Evolutionary conservation across 2,113 vertebrate species (phyloP), one percentile per base, ranked within the genome.

Genomic region (Megatriorchis doriae): DNA sequence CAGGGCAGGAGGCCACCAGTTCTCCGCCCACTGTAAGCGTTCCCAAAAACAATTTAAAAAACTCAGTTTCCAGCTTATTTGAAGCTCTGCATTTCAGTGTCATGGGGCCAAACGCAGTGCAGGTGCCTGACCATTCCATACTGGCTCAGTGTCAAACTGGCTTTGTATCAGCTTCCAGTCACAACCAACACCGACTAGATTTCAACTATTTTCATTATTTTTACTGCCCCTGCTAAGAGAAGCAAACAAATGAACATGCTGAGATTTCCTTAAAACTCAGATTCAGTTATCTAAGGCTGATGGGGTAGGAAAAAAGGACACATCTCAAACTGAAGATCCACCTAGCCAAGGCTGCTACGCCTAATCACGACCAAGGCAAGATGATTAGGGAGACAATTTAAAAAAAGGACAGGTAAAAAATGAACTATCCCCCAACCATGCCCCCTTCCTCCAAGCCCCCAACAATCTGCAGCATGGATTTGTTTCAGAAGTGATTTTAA

Each of bases 241-340:
- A 50, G 52, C 1, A 7, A 50, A 20, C 16, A 23, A 48, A 23
- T 3, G 22, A 70, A 70, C 4, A 5, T 1, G 3, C 5, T 59
- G 56, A 53, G 66, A 20, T 53, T 55, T 38, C 65, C 66, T 29
- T 62, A 29, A 34, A 62, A 13, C 55, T 71, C 43, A 13, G n/a
- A 12, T n/a, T 23, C 16, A 7, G 7, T 38, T 34, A 27, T 14
- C 23, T 29, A 27, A 38, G 62, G 47, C 45, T 22, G 85, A 27
- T 6, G 13, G 63, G 31, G 25, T 29, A 36, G 53, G 2, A 45
- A 22, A 59, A 86, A 34, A 34, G 48, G 29, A 18, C 23, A 12
- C 6, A 5, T 9, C 43, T 58, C 29, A 6, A n/a, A 42, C 7
- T 4, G n/a, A 27, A 66, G 52, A 42, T 23, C 42, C 31, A 27